A percentile compares a stretch with the other conserved stretches of the same genome.
Conservation (phyloP, 2,888 invertebrate genomes). For the Cantharis flavilabris region DNA sequence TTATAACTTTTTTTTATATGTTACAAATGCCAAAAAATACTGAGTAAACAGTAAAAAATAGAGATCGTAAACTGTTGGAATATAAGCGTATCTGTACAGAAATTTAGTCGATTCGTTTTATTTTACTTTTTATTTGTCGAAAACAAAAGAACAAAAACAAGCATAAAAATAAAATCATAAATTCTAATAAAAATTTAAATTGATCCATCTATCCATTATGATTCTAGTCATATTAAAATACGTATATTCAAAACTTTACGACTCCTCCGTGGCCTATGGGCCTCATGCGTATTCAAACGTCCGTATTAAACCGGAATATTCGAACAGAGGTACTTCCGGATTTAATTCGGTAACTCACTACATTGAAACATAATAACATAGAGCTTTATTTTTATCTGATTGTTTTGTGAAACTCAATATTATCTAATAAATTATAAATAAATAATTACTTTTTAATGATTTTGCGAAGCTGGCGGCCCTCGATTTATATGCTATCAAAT, state of each 20-base stretch:
- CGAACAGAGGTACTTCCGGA: constrained; percentile 16
- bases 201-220: constrained; percentile 19
- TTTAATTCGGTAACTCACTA: constrained; percentile 8
- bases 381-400: constrained; percentile 7
- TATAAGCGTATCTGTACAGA: constrained; percentile 4
- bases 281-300: constrained; percentile 20
- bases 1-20: not conserved
- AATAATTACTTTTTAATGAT: not conserved
- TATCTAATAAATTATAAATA: not conserved
- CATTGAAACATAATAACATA: constrained; percentile 7
- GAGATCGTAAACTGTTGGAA: constrained; percentile 7
- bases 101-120: constrained; percentile 7
- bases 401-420: not conserved
- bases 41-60: constrained; percentile 15
- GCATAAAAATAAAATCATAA: constrained; percentile 15
- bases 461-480: not conserved
- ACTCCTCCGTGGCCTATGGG: constrained; percentile 14
- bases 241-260: constrained; percentile 18
- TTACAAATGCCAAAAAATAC: constrained; percentile 7
- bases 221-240: constrained; percentile 15
- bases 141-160: constrained; percentile 10
- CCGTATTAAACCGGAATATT: constrained; percentile 16
- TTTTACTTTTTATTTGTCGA: constrained; percentile 10
- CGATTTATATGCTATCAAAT: not conserved
- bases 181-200: constrained; percentile 20